Base-by-base conservation (phyloP, 1,140 invertebrate species). In the Acromyrmex charruanus region DNA sequence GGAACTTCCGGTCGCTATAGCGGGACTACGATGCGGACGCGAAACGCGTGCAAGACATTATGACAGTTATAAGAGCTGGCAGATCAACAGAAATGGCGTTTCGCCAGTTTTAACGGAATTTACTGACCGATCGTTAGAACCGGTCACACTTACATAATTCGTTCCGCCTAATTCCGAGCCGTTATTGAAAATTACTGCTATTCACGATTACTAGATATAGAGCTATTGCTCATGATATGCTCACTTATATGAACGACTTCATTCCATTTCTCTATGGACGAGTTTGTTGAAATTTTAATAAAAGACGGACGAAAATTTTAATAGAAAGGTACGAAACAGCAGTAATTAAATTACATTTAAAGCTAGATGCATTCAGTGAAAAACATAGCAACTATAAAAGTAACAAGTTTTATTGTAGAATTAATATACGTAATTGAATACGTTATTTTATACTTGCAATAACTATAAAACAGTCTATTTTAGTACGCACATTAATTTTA, bases 21-120 rank as follows among this genome's bases (percentile, higher is more conserved):
- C 89, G 89, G 89, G 74, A 90, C 59, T 71, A 21, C 72, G 55
- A 84, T 89, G 72, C 85, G 75, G 74, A 87, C 55, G 82, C 77
- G 77, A 65, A 63, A 82, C 79, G 87, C 87, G 77, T 91, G 79
- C 72, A 51, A 75, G 39, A 44, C 39, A 44, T 44, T 89, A 87
- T 58, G 89, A 91, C 89, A 90, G 89, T 91, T 91, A 90, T 75
- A 88, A 88, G 35, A 58, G 49, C 21, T 44, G 55, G 55, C 72
- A 75, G 79, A 71, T n/a, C 74, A 39, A 77, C 75, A 77, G 87
- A 88, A 88, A 88, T 16, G 55, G 49, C 16, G 79, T 90, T 86
- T 66, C 59, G 53, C 77, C 65, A 12, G 12, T 28, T 16, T 5
- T 90, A 90, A 90, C 89, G 89, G 89, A 88, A 88, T 88, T 63